Conservation (phyloP, 2,797 vertebrate species). For the Myotis pilosus region DNA sequence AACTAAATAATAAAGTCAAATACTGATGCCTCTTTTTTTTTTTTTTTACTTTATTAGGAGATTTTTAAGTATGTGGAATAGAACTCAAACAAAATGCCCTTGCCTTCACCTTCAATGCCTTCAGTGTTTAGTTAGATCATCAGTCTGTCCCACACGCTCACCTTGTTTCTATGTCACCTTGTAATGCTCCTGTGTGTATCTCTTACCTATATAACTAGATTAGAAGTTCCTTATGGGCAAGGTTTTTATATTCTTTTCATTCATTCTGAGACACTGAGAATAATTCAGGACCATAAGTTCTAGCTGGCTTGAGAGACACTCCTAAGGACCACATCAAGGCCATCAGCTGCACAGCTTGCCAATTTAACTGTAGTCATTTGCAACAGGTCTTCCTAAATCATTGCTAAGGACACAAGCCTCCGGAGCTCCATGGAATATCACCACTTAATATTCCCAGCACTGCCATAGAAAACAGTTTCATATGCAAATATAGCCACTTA, state of each 20-base stretch:
- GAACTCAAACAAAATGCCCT: neutral
- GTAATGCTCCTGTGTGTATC: neutral
- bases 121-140: neutral
- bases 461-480: slow-evolving; percentile 69
- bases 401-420: slow-evolving; percentile 68
- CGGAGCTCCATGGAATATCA: slow-evolving; percentile 45
- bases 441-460: slow-evolving; percentile 74
- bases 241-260: slow-evolving; percentile 27
- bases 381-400: slow-evolving; percentile 76
- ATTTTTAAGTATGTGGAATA: neutral
- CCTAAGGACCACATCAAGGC: slow-evolving; percentile 45
- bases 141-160: neutral
- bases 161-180: neutral
- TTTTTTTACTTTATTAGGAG: neutral
- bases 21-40: neutral
- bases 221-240: slow-evolving; percentile 31
- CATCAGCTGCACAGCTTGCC: slow-evolving; percentile 65
- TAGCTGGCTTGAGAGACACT: slow-evolving; percentile 41
- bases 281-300: neutral
- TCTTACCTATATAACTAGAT: neutral
- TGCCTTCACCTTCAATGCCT: neutral
- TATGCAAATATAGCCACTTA: slow-evolving; percentile 76
- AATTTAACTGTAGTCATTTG: slow-evolving; percentile 60
- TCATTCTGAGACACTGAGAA: neutral
- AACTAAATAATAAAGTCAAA: neutral